Evolutionary conservation across 2,113 vertebrate species (phyloP).

Genomic region (Prinia subflava): DNA sequence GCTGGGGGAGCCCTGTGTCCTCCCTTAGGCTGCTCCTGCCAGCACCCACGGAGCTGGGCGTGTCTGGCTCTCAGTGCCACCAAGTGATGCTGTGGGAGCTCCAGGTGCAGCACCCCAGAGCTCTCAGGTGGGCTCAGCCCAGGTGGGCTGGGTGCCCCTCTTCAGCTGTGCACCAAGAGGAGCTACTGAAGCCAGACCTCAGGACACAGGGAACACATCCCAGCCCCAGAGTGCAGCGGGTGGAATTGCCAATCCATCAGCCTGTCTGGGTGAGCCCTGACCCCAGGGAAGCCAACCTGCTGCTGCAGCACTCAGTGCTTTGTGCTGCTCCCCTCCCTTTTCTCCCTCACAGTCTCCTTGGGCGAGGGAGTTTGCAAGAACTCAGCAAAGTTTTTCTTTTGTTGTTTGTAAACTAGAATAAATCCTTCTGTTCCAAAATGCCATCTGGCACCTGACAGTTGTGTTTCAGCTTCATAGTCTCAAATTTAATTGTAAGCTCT

Average conservation of each 20-base stretch:
- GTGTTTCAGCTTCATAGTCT: conserved; percentile 68
- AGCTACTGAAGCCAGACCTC: background rate
- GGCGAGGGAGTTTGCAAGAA: conserved; percentile 15
- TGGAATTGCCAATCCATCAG: background rate
- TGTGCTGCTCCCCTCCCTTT: background rate
- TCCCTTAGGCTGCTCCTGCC: background rate
- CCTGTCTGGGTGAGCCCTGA: background rate
- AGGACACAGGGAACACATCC: background rate
- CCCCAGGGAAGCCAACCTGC: background rate
- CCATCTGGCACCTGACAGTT: conserved; percentile 73
- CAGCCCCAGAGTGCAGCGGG: fast-evolving
- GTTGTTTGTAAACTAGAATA: conserved; percentile 59
- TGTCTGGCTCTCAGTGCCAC: background rate
- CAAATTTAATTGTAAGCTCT: conserved; percentile 72
- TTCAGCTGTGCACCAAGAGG: background rate
- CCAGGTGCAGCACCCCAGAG: background rate
- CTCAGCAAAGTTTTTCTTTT: conserved; percentile 46
- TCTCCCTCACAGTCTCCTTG: conserved; percentile 12
- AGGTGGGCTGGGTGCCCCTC: background rate
- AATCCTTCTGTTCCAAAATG: conserved; percentile 70
- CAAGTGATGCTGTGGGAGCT: background rate
- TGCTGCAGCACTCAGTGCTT: fast-evolving
- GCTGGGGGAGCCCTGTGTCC: background rate
- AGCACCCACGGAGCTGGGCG: background rate
- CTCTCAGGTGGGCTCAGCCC: background rate